phyloP scores from a whole-genome alignment of 2,888 invertebrate genomes.

The Andrena bucephala region DNA sequence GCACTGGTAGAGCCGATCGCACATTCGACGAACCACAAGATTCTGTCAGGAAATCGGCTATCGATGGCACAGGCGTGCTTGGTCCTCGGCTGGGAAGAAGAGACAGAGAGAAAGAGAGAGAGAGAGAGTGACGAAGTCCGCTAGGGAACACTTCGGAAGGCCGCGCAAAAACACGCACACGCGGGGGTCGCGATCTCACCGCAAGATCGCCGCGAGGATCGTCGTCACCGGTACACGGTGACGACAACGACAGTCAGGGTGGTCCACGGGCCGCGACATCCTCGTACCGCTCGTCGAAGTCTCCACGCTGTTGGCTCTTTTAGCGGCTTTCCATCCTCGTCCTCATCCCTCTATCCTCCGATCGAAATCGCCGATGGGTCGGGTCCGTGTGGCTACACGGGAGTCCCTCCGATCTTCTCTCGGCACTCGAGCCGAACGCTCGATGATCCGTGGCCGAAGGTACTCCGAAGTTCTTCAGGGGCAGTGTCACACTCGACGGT shows the following conservation, averaged over 20 bases:
- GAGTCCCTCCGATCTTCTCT: neutral
- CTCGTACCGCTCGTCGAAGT: constrained; percentile 72
- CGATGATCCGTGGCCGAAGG: neutral
- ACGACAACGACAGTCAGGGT: constrained; percentile 75
- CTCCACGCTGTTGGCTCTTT: constrained; percentile 48
- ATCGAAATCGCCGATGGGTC: neutral
- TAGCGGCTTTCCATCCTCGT: neutral
- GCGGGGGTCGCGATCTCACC: constrained; percentile 52
- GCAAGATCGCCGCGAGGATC: constrained; percentile 58
- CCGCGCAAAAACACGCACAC: constrained; percentile 15
- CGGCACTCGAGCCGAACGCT: neutral
- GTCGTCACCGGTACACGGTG: constrained; percentile 68
- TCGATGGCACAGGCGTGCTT: neutral
- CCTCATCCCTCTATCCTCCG: neutral
- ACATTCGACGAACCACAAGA: constrained; percentile 28
- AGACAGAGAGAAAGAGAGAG: too few species aligned
- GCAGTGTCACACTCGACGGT: neutral
- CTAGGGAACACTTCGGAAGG: neutral
- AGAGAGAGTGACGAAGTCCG: too few species aligned
- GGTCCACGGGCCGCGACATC: constrained; percentile 72
- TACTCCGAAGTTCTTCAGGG: neutral
- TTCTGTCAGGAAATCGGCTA: neutral
- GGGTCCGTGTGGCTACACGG: neutral
- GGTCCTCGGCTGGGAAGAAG: neutral
- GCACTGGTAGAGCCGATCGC: neutral